phyloP scores from a whole-genome alignment of 2,797 vertebrate genomes.

The Chromis chromis region DNA sequence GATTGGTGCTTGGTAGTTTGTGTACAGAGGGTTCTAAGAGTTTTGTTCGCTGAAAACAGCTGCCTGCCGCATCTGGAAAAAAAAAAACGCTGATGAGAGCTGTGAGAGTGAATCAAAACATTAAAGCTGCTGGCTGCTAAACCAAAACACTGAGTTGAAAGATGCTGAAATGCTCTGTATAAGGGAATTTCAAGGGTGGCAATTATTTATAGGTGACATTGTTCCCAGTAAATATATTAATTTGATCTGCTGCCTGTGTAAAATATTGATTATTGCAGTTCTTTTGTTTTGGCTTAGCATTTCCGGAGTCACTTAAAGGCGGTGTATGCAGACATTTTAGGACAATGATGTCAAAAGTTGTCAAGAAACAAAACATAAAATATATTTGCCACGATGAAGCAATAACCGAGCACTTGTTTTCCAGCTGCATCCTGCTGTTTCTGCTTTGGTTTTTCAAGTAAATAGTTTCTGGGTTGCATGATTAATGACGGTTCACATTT shows the following conservation, averaged over 20 bases:
- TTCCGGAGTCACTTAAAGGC: not conserved
- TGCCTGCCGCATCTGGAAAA: conserved; percentile 2
- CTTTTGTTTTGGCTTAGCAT: not conserved
- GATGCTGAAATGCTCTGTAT: not conserved
- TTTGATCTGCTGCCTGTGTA: not conserved
- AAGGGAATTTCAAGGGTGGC: not conserved
- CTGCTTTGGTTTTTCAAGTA: conserved; percentile 31
- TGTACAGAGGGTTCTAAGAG: conserved; percentile 3
- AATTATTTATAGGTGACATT: conserved; percentile 1
- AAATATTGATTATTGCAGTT: conserved; percentile 3
- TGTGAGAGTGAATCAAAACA: not conserved
- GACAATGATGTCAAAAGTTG: conserved; percentile 14
- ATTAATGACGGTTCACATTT: conserved; percentile 62
- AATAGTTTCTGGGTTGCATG: conserved; percentile 29
- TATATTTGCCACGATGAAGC: conserved; percentile 25
- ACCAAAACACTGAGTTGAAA: conserved; percentile 12
- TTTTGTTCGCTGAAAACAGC: conserved; percentile 2
- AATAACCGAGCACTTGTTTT: conserved; percentile 24
- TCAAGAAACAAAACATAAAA: conserved; percentile 1
- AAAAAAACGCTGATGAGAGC: conserved; percentile 7
- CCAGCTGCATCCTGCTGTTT: conserved; percentile 19
- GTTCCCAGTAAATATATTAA: not conserved
- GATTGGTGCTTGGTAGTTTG: conserved; percentile 27
- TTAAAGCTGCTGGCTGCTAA: not conserved
- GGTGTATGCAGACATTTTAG: not conserved